Base-by-base conservation (phyloP, 2,113 vertebrate genomes). In the Sarotherodon lohbergeri region DNA sequence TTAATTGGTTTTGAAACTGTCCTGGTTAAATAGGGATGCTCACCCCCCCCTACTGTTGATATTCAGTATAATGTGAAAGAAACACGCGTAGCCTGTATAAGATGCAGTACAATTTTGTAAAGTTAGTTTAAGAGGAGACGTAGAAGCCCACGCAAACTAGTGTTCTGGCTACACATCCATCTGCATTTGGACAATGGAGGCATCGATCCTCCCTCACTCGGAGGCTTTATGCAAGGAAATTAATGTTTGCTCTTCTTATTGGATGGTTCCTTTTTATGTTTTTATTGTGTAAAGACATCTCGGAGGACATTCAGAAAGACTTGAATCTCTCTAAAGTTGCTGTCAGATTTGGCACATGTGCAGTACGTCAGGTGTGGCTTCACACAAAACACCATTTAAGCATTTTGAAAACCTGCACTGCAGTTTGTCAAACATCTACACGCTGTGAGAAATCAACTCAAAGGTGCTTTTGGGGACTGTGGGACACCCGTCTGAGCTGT, bases 211-310 rank as follows among this genome's bases (percentile, higher is more conserved):
- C 57, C 84, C 84, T 82, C 4, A 10, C 63, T 89, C 19, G 50
- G 41, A 76, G 56, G 82, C 79, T 87, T 86, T 73, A 41, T 66
- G 17, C 52, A 22, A 88, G 88, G 88, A 91, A 88, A 88, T 81
- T 9, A 83, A 85, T 84, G 88, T 89, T 87, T 89, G 63, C 85
- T 86, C 85, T 80, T 46, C 12, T 89, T 82, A 59, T 88, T 81
- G 78, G 29, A 80, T 81, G 80, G 82, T 84, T 90, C 86, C 89
- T 82, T 68, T 81, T 86, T 90, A 41, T 89, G 46, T 68, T 82
- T 57, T 57, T 66, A 14, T 59, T 22, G 9, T 81, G 22, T 34
- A n/a, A 66, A 79, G 9, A 41, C 8, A 17, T 41, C 61, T 36
- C 16, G 50, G 11, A 36, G 12, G n/a, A 86, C 39, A 56, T 59